phyloP scores from a whole-genome alignment of 2,888 invertebrate genomes.

The Xestia xanthographa region DNA sequence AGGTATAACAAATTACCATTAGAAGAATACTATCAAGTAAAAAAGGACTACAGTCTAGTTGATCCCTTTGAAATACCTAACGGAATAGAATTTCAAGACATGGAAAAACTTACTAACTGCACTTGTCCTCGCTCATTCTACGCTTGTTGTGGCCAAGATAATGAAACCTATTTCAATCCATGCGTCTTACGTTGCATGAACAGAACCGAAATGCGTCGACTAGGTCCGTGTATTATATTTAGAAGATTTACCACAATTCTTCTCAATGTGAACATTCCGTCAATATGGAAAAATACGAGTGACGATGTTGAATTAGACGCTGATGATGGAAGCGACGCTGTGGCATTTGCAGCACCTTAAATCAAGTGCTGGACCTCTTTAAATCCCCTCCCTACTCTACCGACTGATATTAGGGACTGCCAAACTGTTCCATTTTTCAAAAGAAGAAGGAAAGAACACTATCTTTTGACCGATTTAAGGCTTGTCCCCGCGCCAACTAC shows the following conservation, averaged over 20 bases:
- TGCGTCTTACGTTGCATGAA: constrained; percentile 71
- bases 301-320: fast-evolving
- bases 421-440: too few relatives aligned
- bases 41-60: not conserved
- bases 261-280: constrained; percentile 18
- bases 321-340: not conserved
- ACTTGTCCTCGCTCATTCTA: constrained; percentile 72
- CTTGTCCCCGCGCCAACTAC: too few relatives aligned
- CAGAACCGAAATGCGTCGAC: constrained; percentile 21
- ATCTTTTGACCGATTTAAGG: too few relatives aligned
- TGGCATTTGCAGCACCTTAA: not conserved
- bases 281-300: constrained; percentile 11
- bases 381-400: too few relatives aligned
- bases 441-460: too few relatives aligned
- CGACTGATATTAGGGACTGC: too few relatives aligned
- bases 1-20: fast-evolving
- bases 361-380: too few relatives aligned
- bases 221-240: constrained; percentile 72
- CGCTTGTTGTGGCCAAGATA: constrained; percentile 67
- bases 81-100: not conserved
- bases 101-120: not conserved
- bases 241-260: constrained; percentile 49
- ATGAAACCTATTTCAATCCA: constrained; percentile 69
- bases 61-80: constrained; percentile 32
- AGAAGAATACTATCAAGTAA: fast-evolving